Evolutionary conservation across 2,113 vertebrate genomes (phyloP).

Genomic region (Dasypus novemcinctus): DNA sequence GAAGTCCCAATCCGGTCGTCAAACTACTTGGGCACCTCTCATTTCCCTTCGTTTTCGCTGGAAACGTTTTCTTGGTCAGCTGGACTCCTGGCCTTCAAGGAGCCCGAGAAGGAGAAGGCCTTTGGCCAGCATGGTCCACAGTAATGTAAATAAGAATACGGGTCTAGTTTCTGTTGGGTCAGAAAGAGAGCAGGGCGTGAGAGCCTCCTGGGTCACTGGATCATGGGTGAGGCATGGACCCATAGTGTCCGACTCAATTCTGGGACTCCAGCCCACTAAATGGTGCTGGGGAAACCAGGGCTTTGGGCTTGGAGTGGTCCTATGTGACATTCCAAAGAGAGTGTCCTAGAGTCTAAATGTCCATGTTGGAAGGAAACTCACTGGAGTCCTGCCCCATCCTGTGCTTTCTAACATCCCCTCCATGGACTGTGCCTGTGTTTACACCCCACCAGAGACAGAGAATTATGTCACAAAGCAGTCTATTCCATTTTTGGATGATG

Average conservation of each 20-base stretch:
- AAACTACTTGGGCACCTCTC: not conserved
- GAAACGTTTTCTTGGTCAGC: not conserved
- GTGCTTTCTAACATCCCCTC: not conserved
- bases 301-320: not conserved
- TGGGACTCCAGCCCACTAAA: not conserved
- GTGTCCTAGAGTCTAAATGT: not conserved
- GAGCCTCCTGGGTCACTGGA: not conserved
- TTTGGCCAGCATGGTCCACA: not conserved
- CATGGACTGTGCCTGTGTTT: not conserved
- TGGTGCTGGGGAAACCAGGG: not conserved
- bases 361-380: not conserved
- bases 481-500: not conserved
- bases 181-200: not conserved
- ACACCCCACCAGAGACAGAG: not conserved
- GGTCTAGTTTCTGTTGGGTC: not conserved
- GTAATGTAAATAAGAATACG: too few species aligned
- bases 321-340: not conserved
- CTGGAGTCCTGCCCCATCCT: not conserved
- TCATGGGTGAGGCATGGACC: not conserved
- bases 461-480: not conserved
- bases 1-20: not conserved
- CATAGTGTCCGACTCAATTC: rapidly evolving
- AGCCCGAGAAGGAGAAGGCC: not conserved
- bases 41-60: not conserved
- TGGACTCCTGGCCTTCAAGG: not conserved